Percentiles rank a stretch among this genome's conserved stretches.
phyloP scores from a whole-genome alignment of 2,113 vertebrate species.

The Melanotaenia duboulayi region DNA sequence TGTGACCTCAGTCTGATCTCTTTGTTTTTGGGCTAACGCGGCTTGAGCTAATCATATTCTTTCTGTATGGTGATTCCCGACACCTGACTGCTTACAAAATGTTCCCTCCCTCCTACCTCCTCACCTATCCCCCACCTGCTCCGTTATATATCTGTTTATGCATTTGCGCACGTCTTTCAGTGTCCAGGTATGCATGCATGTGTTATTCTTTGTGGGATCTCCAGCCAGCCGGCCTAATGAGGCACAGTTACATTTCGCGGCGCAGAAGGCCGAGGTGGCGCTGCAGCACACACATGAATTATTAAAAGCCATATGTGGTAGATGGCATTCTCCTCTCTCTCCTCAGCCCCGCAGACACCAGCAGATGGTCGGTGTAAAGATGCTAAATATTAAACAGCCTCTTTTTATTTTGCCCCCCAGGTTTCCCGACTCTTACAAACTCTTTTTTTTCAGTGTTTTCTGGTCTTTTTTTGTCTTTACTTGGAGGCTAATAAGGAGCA shows the following conservation, averaged over 20 bases:
- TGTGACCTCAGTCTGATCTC: constrained; percentile 3
- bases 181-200: background rate
- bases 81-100: constrained; percentile 41
- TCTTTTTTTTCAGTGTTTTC: constrained; percentile 6
- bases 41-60: constrained; percentile 21
- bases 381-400: constrained; percentile 78
- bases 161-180: constrained; percentile 32
- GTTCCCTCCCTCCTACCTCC: constrained; percentile 23
- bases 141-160: constrained; percentile 37
- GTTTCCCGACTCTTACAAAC: constrained; percentile 29
- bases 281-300: constrained; percentile 77
- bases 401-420: constrained; percentile 14
- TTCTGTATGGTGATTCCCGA: constrained; percentile 9
- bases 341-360: constrained; percentile 63
- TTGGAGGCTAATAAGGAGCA: constrained; percentile 14
- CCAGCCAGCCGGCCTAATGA: constrained; percentile 70
- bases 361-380: constrained; percentile 80
- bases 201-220: constrained; percentile 54
- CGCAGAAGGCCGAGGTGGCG: constrained; percentile 72
- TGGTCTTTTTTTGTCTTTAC: constrained; percentile 18
- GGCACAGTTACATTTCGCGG: constrained; percentile 55
- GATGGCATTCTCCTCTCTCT: constrained; percentile 64
- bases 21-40: background rate
- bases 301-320: constrained; percentile 82
- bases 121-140: constrained; percentile 42